phyloP scores from a whole-genome alignment of 2,797 vertebrate genomes.

The Phoxinus dragarum region DNA sequence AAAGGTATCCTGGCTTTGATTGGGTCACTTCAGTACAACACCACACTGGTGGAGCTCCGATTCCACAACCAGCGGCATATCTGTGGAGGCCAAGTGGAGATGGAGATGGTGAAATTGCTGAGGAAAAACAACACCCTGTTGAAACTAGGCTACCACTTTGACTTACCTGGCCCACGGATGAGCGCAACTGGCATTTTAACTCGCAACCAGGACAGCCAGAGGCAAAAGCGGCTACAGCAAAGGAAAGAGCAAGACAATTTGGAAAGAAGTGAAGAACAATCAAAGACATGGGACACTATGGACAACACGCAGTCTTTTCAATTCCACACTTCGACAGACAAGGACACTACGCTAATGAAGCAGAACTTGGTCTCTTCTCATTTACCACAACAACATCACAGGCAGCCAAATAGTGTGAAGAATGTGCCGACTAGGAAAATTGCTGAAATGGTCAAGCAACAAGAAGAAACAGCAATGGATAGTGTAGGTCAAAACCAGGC shows the following conservation, averaged over 20 bases:
- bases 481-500: not conserved
- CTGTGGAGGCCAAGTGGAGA: slow-evolving; percentile 90
- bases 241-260: slow-evolving; percentile 76
- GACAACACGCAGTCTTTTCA: slow-evolving; percentile 36
- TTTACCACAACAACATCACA: not conserved
- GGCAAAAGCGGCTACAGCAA: slow-evolving; percentile 86
- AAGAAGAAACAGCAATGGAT: not conserved
- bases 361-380: not conserved
- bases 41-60: slow-evolving; percentile 85
- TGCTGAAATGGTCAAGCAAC: slow-evolving; percentile 27
- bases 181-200: slow-evolving; percentile 88
- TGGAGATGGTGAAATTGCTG: slow-evolving; percentile 89
- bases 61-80: slow-evolving; percentile 95
- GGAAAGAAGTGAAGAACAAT: slow-evolving; percentile 43
- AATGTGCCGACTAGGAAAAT: slow-evolving; percentile 8
- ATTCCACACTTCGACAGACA: slow-evolving; percentile 20
- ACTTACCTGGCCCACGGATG: slow-evolving; percentile 91
- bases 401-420: not conserved
- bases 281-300: slow-evolving; percentile 59
- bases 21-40: slow-evolving; percentile 81
- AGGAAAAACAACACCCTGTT: slow-evolving; percentile 87
- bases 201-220: slow-evolving; percentile 89
- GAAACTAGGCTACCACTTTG: slow-evolving; percentile 91
- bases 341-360: not conserved
- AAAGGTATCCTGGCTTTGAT: slow-evolving; percentile 87